Base-by-base conservation (phyloP, 2,113 vertebrate genomes). In the Amblyopsis rosae region DNA sequence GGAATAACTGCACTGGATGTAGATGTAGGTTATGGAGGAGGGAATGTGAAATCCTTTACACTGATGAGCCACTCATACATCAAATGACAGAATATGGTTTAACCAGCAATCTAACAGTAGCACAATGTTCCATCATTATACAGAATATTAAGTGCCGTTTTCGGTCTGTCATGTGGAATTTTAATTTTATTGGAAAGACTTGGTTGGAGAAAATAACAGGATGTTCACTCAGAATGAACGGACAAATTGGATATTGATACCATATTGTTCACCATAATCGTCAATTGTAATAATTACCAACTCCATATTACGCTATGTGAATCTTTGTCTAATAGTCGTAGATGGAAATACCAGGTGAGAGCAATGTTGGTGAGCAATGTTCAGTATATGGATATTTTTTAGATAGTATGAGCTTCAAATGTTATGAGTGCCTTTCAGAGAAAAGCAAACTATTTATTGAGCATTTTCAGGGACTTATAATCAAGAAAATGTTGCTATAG, bases 391-490 rank as follows among this genome's bases (percentile, higher is more conserved):
- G 55, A 59, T 80, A 47, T 77, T 75, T 81, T 68, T 10, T 76
- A 82, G 66, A 82, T 70, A 75, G 67, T 71, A 83, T 71, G 85
- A 85, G 84, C 86, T 89, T 80, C 78, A 90, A 79, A 86, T 86
- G 35, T 76, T 87, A 71, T 82, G 70, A 88, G 89, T 90, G 88
- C 89, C 90, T 92, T 91, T 89, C 71, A 75, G 74, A 86, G 66
- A 86, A 72, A 68, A 76, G 75, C 85, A 90, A 91, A 90, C 89
- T 91, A 91, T 90, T 90, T 90, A 91, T 90, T 69, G 76, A 72
- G 74, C n/a, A 62, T 86, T 86, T 92, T 92, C 89, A 90, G 90
- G 90, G 89, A 92, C 69, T 78, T 75, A 70, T 70, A 71, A 72
- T 82, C 58, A 67, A 67, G 71, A 71, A 81, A 75, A 87, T 80